Base-by-base conservation (phyloP, 2,888 invertebrate species). In the Stratiomys singularior region DNA sequence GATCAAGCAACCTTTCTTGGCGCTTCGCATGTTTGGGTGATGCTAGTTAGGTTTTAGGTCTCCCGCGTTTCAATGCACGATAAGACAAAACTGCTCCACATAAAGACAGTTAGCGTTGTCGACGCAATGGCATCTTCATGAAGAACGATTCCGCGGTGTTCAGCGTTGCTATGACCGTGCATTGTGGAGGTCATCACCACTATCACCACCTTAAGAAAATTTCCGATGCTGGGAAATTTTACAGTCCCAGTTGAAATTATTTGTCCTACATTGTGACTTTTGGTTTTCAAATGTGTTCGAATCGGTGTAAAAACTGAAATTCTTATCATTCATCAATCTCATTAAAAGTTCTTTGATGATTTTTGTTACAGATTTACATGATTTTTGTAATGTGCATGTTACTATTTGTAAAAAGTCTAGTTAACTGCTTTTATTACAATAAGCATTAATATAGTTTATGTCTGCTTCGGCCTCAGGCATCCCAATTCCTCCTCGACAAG, bases 71-170 rank as follows among this genome's bases (percentile, higher is more conserved):
- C 3, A 25, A 13, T 15, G 15, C 47, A 23, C 47, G 69, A 47
- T 25, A 46, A 56, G 71, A n/a, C 44, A 58, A 60, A 30, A n/a
- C 21, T 74, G 74, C 74, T 74, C 74, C 74, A 74, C 74, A 74
- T 74, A 74, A 21, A 74, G 58, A 37, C 60, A 27, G 58, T 72
- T 58, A 58, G 56, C 25, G 58, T 58, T 58, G 74, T 74, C 37
- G 74, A 74, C 74, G 74, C 74, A 74, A 58, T 23, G 23, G 58
- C 58, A 21, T 30, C 58, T 58, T 58, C 30, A 30, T 37, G 28
- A 30, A 15, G 37, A 37, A 5, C 37, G 5, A 5, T 5, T 37
- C 37, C 37, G 3, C 9, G 37, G 5, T 37, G 37, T 37, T 3
- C 37, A 30, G 21, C 44, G 11, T 30, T 56, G 13, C 37, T 74